A percentile compares a stretch with the other conserved stretches of the same genome.
These are phyloP conservation scores for Archips xylosteana DNA, from an alignment of 2,888 invertebrate species.

Conservation along the genomic window DNA sequence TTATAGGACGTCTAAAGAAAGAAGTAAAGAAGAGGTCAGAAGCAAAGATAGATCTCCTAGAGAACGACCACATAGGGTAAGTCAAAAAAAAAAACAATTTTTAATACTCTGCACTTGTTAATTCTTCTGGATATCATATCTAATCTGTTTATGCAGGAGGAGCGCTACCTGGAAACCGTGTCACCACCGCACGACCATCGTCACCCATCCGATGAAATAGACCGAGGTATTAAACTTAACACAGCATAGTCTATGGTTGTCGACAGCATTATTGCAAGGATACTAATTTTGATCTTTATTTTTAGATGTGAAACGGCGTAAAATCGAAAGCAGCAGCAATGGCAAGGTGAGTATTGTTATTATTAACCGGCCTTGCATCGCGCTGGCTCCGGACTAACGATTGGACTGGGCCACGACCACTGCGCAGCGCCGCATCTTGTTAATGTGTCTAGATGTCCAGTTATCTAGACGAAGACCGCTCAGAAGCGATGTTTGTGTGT, in stretches of 20 bases:
- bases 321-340: slow-evolving; percentile 90
- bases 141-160: slow-evolving; percentile 66
- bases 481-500: slow-evolving; percentile 9
- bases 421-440: slow-evolving; percentile 37
- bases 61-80: slow-evolving; percentile 78
- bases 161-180: slow-evolving; percentile 79
- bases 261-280: neutral
- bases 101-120: neutral
- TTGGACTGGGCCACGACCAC: slow-evolving; percentile 83
- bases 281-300: slow-evolving; percentile 12
- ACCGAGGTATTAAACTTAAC: slow-evolving; percentile 67
- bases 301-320: slow-evolving; percentile 93
- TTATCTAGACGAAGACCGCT: slow-evolving; percentile 13
- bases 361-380: slow-evolving; percentile 72
- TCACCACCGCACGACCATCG: slow-evolving; percentile 84
- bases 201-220: slow-evolving; percentile 79
- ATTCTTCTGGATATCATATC: neutral
- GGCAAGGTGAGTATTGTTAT: slow-evolving; percentile 93
- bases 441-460: neutral
- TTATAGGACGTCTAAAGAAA: slow-evolving; percentile 83
- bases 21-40: slow-evolving; percentile 87
- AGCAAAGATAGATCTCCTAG: slow-evolving; percentile 84
- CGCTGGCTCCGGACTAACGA: slow-evolving; percentile 84
- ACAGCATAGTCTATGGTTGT: neutral
- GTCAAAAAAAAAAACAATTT: slow-evolving; percentile 16